A percentile compares a stretch with the other conserved stretches of the same genome.
Evolutionary conservation across 2,797 vertebrate genomes (phyloP).

Genomic region (Scomberomorus guttatus): DNA sequence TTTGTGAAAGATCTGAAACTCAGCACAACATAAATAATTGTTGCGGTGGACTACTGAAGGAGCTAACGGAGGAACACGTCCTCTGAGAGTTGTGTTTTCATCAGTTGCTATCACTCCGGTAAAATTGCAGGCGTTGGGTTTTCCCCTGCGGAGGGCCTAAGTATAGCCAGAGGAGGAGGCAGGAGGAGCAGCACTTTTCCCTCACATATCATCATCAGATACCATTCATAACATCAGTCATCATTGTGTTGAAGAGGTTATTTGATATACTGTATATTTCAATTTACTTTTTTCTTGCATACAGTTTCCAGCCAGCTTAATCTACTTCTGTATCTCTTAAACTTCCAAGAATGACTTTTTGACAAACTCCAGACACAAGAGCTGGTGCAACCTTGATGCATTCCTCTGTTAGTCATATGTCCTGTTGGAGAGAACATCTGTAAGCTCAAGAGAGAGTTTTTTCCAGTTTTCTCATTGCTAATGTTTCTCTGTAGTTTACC

Average conservation of each 20-base stretch:
- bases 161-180: constrained; percentile 13
- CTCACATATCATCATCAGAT: background rate
- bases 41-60: background rate
- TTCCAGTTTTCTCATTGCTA: background rate
- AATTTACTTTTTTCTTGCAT: background rate
- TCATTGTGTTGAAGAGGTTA: background rate
- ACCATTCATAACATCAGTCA: background rate
- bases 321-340: background rate
- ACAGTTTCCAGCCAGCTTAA: background rate
- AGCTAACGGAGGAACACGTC: background rate
- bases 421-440: background rate
- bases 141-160: background rate
- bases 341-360: background rate
- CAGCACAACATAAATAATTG: background rate
- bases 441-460: background rate
- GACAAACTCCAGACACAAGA: background rate
- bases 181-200: background rate
- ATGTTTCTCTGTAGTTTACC: background rate
- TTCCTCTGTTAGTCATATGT: constrained; percentile 19
- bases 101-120: constrained; percentile 1
- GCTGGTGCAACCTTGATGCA: background rate
- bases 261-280: background rate
- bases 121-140: constrained; percentile 4
- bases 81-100: constrained; percentile 5
- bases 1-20: background rate